Percentiles rank a stretch among this genome's conserved stretches.
Conservation (phyloP, 1,140 invertebrate genomes). For the Drosophila biarmipes region DNA sequence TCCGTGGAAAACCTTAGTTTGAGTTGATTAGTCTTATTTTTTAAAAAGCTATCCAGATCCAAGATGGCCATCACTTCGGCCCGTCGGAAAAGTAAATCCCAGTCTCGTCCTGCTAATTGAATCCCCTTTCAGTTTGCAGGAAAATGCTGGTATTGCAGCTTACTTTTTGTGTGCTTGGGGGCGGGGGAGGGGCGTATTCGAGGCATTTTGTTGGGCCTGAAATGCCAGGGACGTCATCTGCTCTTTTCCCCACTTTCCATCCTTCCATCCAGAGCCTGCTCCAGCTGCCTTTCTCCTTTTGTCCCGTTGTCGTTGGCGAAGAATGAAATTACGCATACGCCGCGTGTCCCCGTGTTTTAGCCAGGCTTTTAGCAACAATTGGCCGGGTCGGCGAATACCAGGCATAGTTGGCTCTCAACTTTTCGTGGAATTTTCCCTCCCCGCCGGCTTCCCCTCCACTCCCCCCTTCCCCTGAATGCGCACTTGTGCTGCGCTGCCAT, state of each 20-base stretch:
- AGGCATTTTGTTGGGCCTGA: conserved; percentile 6
- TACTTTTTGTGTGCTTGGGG: background rate
- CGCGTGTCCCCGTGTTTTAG: conserved; percentile 8
- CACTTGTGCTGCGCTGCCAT: background rate
- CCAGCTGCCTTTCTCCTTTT: conserved; percentile 6
- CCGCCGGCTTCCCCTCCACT: background rate
- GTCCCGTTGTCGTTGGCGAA: background rate
- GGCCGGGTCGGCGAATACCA: conserved; percentile 15
- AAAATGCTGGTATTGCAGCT: background rate
- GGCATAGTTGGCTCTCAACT: conserved; percentile 31
- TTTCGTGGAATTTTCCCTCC: conserved; percentile 10
- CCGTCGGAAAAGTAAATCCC: background rate
- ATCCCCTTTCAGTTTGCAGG: background rate
- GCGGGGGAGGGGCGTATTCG: background rate
- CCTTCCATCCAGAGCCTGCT: background rate
- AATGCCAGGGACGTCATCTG: background rate
- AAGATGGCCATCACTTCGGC: background rate
- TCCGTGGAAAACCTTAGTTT: no score
- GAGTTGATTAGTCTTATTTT: background rate
- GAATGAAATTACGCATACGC: conserved; percentile 54
- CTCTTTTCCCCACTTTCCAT: background rate
- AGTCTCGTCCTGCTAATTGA: background rate
- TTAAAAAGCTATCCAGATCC: no score
- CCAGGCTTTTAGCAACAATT: conserved; percentile 17
- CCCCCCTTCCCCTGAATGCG: conserved; percentile 1